Evolutionary conservation across 2,113 vertebrate genomes (phyloP), one percentile per base, ranked within the genome.

Genomic region (Aegithalos caudatus): DNA sequence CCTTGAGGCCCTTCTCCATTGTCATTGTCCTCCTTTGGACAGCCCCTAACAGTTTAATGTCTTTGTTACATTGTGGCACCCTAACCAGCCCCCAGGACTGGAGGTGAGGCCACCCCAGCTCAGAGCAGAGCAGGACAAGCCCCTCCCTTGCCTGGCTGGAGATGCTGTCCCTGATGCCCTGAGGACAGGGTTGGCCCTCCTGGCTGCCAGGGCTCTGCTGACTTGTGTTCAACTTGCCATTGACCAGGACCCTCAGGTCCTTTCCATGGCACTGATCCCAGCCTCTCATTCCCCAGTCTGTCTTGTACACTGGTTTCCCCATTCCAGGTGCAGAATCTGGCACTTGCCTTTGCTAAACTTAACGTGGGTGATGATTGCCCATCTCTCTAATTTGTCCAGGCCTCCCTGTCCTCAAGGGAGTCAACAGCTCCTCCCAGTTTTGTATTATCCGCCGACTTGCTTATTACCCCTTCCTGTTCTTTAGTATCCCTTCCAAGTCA

Each of bases 191-290:
- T 4, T 67, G 42, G 8, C n/a, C 5, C 28, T 57, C 62, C 22
- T 38, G 51, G 18, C 42, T 81, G 64, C 78, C 64, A 57, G 14
- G 29, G 23, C 42, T 11, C n/a, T 80, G n/a, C 42, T 38, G 8
- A 3, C 5, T 22, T 18, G 4, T 7, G 23, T 57, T 48, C 35
- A 33, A 3, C 18, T 67, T 57, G 11, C n/a, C 18, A 27, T 9
- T 0, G 2, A 17, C 35, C 53, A 40, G 4, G 23, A 57, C 11
- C 3, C 7, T 11, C 53, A 58, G 18, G n/a, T 57, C n/a, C 62
- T 81, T 67, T 66, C 33, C 9, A 20, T 11, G 11, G 38, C 31
- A 11, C n/a, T 66, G 29, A 57, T 62, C 14, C 17, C n/a, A 33
- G n/a, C n/a, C 4, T 37, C 33, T 48, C 42, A 17, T 20, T 67